Conservation (phyloP, 2,888 invertebrate genomes). For the Melieria omissa region DNA sequence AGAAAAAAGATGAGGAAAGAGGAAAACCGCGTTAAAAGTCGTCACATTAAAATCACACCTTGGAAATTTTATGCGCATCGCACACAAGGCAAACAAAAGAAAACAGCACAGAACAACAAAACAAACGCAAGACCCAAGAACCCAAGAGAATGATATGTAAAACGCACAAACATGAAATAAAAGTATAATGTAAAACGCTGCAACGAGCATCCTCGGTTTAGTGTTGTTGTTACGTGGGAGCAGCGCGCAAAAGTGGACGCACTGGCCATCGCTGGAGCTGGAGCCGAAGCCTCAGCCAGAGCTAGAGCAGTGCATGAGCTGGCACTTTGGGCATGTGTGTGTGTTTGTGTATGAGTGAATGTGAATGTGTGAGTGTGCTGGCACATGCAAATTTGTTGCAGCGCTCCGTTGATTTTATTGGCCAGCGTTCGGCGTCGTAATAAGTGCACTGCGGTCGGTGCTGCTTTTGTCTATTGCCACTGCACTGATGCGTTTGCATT, state of each 20-base stretch:
- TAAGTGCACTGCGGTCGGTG: too few species aligned
- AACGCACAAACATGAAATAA: too few species aligned
- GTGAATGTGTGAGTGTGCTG: background rate
- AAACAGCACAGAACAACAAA: background rate
- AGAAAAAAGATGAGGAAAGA: background rate
- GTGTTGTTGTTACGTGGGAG: too few species aligned
- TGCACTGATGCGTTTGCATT: too few species aligned
- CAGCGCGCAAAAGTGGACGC: too few species aligned
- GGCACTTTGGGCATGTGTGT: background rate
- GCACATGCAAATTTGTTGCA: background rate
- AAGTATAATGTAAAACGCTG: background rate
- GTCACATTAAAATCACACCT: conserved; percentile 36
- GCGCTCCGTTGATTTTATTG: background rate
- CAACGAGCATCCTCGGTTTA: background rate
- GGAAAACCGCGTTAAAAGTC: conserved; percentile 23
- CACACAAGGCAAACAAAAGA: background rate
- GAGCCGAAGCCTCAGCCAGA: too few species aligned
- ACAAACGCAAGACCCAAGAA: background rate
- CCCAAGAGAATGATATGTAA: background rate
- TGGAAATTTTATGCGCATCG: conserved; percentile 15
- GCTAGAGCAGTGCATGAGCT: too few species aligned
- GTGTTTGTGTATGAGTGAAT: conserved; percentile 5
- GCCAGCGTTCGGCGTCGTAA: too few species aligned
- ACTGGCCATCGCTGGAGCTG: too few species aligned
- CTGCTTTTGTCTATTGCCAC: too few species aligned